Conservation (phyloP, 2,113 vertebrate genomes). For the Salvelinus fontinalis region DNA sequence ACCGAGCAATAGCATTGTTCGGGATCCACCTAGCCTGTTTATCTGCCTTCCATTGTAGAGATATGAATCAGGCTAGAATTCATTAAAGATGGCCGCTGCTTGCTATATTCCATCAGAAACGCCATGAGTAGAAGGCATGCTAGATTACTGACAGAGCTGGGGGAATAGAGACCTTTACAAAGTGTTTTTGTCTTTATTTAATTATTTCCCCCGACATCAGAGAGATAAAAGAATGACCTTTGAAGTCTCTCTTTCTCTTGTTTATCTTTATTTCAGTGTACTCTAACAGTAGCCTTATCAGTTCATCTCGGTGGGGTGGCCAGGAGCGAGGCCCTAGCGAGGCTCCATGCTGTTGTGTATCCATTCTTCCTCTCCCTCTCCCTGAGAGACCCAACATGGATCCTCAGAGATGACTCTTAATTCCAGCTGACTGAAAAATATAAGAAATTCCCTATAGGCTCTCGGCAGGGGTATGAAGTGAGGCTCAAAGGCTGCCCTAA, state of each 20-base stretch:
- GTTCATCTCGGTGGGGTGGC: constrained; percentile 47
- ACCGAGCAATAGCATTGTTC: constrained; percentile 1
- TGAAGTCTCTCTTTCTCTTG: not conserved
- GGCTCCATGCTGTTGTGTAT: constrained; percentile 39
- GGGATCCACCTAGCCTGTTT: constrained; percentile 8
- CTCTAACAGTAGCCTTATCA: constrained; percentile 38
- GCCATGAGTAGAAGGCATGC: no score
- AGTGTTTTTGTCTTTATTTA: not conserved
- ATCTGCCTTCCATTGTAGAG: not conserved
- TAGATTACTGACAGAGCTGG: not conserved
- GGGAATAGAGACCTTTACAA: not conserved
- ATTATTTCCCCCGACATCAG: not conserved
- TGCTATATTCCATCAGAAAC: not conserved
- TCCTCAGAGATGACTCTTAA: constrained; percentile 43
- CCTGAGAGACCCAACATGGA: constrained; percentile 48
- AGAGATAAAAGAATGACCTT: not conserved
- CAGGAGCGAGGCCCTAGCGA: constrained; percentile 39
- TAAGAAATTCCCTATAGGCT: constrained; percentile 45
- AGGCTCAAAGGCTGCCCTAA: constrained; percentile 22
- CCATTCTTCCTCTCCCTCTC: constrained; percentile 43
- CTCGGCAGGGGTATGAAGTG: constrained; percentile 44
- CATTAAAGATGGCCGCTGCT: not conserved
- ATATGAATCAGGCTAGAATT: not conserved
- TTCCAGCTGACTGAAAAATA: constrained; percentile 39
- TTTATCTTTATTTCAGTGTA: constrained; percentile 31